phyloP scores from a whole-genome alignment of 2,888 invertebrate genomes.

The Eupithecia centaureata region DNA sequence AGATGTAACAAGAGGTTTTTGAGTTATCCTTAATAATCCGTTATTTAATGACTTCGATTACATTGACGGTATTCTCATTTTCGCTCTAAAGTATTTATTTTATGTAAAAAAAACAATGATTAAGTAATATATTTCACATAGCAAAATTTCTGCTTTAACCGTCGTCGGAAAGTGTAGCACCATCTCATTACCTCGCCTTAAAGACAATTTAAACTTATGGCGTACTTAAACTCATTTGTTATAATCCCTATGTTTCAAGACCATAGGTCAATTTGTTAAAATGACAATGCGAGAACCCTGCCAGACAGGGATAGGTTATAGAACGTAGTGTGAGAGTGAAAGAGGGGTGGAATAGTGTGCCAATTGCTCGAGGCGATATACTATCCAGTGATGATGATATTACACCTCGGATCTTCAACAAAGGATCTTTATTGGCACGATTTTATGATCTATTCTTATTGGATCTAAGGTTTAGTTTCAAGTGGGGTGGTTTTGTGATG shows the following conservation, averaged over 20 bases:
- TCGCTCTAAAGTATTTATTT: too few relatives aligned
- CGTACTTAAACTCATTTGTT: constrained; percentile 67
- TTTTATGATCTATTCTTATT: constrained; percentile 46
- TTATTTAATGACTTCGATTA: too few relatives aligned
- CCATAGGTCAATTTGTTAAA: constrained; percentile 77
- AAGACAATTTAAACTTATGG: constrained; percentile 51
- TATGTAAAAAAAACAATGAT: too few relatives aligned
- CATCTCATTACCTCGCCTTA: constrained; percentile 33
- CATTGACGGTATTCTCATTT: too few relatives aligned
- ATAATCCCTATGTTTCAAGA: constrained; percentile 70
- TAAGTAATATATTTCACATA: neutral
- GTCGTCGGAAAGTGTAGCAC: constrained; percentile 22
- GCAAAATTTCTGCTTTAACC: neutral
- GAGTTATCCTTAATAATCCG: too few relatives aligned
- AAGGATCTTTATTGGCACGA: constrained; percentile 16
- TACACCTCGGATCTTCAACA: constrained; percentile 56
- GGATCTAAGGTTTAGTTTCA: constrained; percentile 44
- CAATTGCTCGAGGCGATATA: constrained; percentile 66
- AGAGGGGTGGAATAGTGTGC: constrained; percentile 55
- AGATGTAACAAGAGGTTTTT: too few relatives aligned
- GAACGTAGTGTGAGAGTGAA: constrained; percentile 38
- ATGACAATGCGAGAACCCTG: constrained; percentile 71
- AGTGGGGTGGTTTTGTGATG: constrained; percentile 15
- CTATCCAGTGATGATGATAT: constrained; percentile 70
- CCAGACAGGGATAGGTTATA: constrained; percentile 51